A percentile compares a stretch with the other conserved stretches of the same genome.
Conservation (phyloP, 2,888 invertebrate species). For the Oxyscelio sp. region DNA sequence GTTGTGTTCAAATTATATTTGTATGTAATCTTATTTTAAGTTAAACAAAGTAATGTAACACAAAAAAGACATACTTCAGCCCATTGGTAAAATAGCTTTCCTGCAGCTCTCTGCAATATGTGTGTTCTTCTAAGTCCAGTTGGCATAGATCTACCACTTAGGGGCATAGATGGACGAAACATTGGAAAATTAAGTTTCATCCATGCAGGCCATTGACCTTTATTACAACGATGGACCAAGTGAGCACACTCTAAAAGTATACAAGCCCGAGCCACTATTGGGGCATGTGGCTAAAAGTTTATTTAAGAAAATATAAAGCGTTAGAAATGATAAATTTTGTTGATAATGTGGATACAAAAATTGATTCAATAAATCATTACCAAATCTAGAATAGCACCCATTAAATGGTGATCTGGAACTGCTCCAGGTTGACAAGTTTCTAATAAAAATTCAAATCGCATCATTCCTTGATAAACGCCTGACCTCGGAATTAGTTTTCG, state of each 20-base stretch:
- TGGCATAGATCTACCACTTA: constrained; percentile 89
- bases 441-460: constrained; percentile 96
- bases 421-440: constrained; percentile 99
- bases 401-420: constrained; percentile 98
- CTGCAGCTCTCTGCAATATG: constrained; percentile 95
- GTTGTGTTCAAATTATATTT: constrained; percentile 95
- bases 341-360: too few species aligned
- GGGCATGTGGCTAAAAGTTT: constrained; percentile 94
- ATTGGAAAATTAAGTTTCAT: constrained; percentile 95
- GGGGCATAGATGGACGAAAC: constrained; percentile 92
- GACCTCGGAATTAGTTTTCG: constrained; percentile 94
- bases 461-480: constrained; percentile 95
- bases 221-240: constrained; percentile 99
- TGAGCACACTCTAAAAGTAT: constrained; percentile 98
- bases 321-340: too few species aligned
- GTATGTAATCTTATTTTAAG: too few species aligned
- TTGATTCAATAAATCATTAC: constrained; percentile 90
- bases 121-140: constrained; percentile 91
- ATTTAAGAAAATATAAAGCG: too few species aligned
- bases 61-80: too few species aligned
- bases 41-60: too few species aligned
- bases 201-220: constrained; percentile 99
- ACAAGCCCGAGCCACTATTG: constrained; percentile 97
- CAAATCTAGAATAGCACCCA: constrained; percentile 97
- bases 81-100: constrained; percentile 99